Evolutionary conservation across 2,888 invertebrate genomes (phyloP).

Genomic region (Cheilosia pagana): DNA sequence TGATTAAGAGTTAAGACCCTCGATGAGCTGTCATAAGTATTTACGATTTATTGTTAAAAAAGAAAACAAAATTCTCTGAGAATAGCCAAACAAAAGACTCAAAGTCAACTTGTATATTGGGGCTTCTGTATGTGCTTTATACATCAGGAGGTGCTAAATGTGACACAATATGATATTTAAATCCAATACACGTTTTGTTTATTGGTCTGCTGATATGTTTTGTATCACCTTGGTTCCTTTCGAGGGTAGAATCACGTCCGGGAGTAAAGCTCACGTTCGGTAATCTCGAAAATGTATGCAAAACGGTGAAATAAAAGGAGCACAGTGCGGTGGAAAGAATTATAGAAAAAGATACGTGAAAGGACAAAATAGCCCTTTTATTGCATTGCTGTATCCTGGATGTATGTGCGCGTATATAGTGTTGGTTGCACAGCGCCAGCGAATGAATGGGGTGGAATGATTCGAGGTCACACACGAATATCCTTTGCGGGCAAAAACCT

Average conservation of each 20-base stretch:
- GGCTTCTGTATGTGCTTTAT: not conserved
- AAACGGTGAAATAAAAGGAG: constrained; percentile 64
- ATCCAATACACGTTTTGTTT: constrained; percentile 75
- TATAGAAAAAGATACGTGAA: constrained; percentile 74
- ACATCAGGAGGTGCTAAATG: constrained; percentile 41
- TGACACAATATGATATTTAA: constrained; percentile 71
- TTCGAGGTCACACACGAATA: constrained; percentile 38
- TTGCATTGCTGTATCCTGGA: constrained; percentile 58
- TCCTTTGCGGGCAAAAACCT: constrained; percentile 30
- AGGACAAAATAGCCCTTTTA: constrained; percentile 75
- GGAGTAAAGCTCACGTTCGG: constrained; percentile 70
- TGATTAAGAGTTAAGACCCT: not conserved
- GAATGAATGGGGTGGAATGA: constrained; percentile 14
- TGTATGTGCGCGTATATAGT: constrained; percentile 4
- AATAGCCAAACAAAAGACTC: constrained; percentile 6
- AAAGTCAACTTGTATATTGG: constrained; percentile 19
- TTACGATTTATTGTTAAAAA: constrained; percentile 17
- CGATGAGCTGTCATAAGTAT: constrained; percentile 17
- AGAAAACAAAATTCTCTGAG: constrained; percentile 24
- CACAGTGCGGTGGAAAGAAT: constrained; percentile 57
- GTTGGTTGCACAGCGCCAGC: not conserved
- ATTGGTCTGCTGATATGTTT: constrained; percentile 73
- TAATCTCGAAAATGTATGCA: constrained; percentile 74
- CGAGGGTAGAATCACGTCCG: constrained; percentile 66
- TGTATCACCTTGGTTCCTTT: constrained; percentile 52